These are phyloP conservation scores for Thinocorus orbignyianus DNA, from an alignment of 2,113 vertebrate genomes.

Conservation along the genomic window DNA sequence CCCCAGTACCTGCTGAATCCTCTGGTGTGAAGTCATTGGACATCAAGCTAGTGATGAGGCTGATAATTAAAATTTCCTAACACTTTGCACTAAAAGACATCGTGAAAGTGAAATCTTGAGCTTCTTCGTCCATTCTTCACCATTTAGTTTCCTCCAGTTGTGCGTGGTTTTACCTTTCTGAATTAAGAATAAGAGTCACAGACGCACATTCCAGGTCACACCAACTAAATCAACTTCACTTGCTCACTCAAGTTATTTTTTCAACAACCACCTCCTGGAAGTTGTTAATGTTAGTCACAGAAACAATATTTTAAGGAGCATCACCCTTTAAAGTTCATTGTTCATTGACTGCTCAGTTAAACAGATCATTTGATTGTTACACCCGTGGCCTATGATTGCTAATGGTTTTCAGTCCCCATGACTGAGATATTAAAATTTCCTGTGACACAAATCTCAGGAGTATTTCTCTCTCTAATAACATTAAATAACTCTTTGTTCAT, in stretches of 20 bases:
- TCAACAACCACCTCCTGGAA: neutral
- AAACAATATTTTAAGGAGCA: neutral
- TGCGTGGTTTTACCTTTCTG: neutral
- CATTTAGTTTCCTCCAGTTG: neutral
- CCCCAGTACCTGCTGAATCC: neutral
- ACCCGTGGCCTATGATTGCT: neutral
- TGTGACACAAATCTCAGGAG: neutral
- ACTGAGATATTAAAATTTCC: neutral
- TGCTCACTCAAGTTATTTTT: neutral
- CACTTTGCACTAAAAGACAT: neutral
- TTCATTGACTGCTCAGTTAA: neutral
- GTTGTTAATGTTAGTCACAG: neutral
- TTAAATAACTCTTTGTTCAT: constrained; percentile 20
- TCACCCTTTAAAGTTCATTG: neutral
- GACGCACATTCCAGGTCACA: neutral
- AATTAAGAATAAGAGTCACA: neutral
- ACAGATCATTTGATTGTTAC: neutral
- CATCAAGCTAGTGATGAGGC: neutral
- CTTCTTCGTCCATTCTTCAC: neutral
- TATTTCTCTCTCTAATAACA: neutral
- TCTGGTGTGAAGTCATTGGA: neutral
- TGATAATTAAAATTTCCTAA: neutral
- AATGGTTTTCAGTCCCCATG: neutral
- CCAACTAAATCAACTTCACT: neutral
- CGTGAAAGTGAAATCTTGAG: neutral